phyloP scores from a whole-genome alignment of 2,113 vertebrate genomes.

The Rousettus leschenaultii region DNA sequence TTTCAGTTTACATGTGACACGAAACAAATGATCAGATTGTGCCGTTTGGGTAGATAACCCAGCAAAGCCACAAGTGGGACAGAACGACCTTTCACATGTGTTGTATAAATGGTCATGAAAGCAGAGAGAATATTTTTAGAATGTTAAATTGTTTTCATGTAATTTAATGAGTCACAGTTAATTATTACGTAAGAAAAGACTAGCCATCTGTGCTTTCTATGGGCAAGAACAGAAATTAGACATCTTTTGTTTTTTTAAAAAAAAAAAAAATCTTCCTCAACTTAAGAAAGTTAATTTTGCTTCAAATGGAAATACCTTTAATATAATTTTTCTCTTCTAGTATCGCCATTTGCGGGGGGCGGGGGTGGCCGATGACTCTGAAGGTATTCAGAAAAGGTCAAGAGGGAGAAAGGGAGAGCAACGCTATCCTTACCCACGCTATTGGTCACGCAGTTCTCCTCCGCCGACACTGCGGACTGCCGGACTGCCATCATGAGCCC shows the following conservation, averaged over 20 bases:
- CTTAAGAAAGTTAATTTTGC: constrained; percentile 18
- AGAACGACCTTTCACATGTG: neutral
- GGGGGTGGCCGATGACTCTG: neutral
- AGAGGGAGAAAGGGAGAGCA: neutral
- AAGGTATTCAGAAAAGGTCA: neutral
- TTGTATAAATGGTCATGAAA: neutral
- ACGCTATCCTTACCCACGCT: neutral
- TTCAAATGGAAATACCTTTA: neutral
- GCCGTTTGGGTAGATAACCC: constrained; percentile 19
- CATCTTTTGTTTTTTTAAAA: neutral
- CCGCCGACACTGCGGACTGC: neutral
- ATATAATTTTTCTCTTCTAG: neutral
- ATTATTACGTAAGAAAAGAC: neutral
- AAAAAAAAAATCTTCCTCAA: neutral
- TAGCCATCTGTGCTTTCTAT: neutral
- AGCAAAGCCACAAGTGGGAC: neutral
- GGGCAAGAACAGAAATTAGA: neutral
- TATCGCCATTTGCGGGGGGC: neutral
- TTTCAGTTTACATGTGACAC: constrained; percentile 56
- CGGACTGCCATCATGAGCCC: accelerated
- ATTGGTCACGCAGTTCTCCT: accelerated
- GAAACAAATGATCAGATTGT: constrained; percentile 47
- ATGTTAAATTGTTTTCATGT: neutral
- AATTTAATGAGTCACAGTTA: neutral
- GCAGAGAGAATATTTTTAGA: neutral